These are phyloP conservation scores for Sesamia inferens DNA, from an alignment of 2,888 invertebrate species.

Conservation along the genomic window DNA sequence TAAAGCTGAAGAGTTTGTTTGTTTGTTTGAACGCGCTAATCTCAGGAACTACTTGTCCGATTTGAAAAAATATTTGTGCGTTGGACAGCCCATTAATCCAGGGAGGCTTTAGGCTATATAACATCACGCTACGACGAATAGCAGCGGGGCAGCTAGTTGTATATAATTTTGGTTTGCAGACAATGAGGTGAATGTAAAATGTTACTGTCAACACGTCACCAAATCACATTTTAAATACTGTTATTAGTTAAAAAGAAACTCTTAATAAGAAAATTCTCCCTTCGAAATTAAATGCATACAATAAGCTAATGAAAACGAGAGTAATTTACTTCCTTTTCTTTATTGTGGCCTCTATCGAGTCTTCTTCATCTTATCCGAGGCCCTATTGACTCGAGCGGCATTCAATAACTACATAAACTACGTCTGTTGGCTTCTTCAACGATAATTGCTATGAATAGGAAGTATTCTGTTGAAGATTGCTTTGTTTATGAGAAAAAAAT, in stretches of 20 bases:
- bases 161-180: too few species aligned
- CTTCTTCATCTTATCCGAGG: not conserved
- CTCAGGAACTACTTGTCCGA: too few species aligned
- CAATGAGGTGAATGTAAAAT: too few species aligned
- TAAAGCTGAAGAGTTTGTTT: too few species aligned
- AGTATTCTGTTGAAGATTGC: not conserved
- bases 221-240: not conserved
- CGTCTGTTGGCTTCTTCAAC: constrained; percentile 7
- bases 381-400: constrained; percentile 18
- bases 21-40: too few species aligned
- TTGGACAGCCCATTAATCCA: too few species aligned
- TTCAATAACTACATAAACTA: constrained; percentile 45
- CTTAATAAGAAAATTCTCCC: not conserved
- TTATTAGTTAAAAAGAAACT: not conserved
- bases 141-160: too few species aligned
- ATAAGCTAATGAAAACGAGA: constrained; percentile 8
- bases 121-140: too few species aligned
- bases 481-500: constrained; percentile 9
- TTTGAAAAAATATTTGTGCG: too few species aligned
- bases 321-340: not conserved
- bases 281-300: not conserved
- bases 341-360: not conserved
- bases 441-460: constrained; percentile 26
- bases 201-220: too few species aligned
- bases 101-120: too few species aligned